Evolutionary conservation across 1,140 invertebrate genomes (phyloP).

Genomic region (Drosophila biarmipes): DNA sequence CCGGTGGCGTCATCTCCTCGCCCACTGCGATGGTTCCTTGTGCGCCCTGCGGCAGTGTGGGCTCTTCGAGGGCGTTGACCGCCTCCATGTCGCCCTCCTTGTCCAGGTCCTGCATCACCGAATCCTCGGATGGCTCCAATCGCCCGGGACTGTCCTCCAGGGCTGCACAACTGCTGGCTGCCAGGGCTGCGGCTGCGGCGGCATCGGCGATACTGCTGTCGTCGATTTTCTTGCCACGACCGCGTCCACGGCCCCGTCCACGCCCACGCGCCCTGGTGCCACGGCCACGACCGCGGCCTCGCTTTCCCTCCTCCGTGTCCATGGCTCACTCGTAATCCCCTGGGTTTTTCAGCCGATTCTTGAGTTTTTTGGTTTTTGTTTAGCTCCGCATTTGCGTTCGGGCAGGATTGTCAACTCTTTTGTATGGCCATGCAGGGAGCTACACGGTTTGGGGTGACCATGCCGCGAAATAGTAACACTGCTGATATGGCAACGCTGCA

Average conservation of each 20-base stretch:
- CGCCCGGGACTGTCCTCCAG: slow-evolving; percentile 53
- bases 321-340: slow-evolving; percentile 28
- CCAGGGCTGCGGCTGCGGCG: slow-evolving; percentile 20
- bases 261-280: slow-evolving; percentile 86
- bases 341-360: slow-evolving; percentile 2
- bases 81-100: slow-evolving; percentile 64
- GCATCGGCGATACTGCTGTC: slow-evolving; percentile 87
- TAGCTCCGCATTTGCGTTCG: slow-evolving; percentile 15
- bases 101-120: slow-evolving; percentile 51
- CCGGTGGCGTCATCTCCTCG: slow-evolving; percentile 33
- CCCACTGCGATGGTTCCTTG: slow-evolving; percentile 29
- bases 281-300: slow-evolving; percentile 87
- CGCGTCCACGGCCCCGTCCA: slow-evolving; percentile 89
- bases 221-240: slow-evolving; percentile 89
- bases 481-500: neutral
- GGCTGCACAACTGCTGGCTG: slow-evolving; percentile 45
- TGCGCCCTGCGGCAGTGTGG: neutral
- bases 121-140: slow-evolving; percentile 57
- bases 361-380: slow-evolving; percentile 26
- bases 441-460: neutral
- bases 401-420: slow-evolving; percentile 6
- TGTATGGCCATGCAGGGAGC: neutral
- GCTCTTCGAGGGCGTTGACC: slow-evolving; percentile 27
- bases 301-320: slow-evolving; percentile 85
- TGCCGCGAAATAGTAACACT: neutral